Percentiles rank a stretch among this genome's conserved stretches.
phyloP scores from a whole-genome alignment of 2,113 vertebrate species.

The Psilopsiagon aurifrons region DNA sequence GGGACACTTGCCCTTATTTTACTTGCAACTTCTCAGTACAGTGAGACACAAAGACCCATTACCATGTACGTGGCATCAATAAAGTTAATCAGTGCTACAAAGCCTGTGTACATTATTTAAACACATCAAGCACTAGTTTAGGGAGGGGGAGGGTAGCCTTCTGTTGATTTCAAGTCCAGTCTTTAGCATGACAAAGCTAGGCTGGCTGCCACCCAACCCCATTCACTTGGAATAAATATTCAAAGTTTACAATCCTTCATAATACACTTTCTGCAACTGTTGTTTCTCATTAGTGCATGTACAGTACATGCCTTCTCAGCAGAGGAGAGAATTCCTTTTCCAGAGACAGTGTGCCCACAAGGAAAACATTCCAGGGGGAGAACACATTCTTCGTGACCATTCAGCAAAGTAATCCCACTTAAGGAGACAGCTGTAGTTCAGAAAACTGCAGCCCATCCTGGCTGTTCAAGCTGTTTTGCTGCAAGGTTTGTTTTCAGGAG shows the following conservation, averaged over 20 bases:
- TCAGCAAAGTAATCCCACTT: constrained; percentile 57
- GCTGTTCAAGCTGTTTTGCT: constrained; percentile 56
- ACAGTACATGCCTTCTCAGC: constrained; percentile 46
- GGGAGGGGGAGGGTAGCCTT: constrained; percentile 27
- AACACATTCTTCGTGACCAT: constrained; percentile 71
- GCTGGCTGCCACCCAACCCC: constrained; percentile 15
- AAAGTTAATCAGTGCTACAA: constrained; percentile 17
- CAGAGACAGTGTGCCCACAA: constrained; percentile 49
- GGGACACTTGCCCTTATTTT: neutral
- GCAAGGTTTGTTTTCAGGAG: constrained; percentile 48
- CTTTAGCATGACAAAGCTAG: constrained; percentile 44
- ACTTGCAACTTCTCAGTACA: neutral
- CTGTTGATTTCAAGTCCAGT: constrained; percentile 36
- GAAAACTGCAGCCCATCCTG: constrained; percentile 51
- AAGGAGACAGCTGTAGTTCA: constrained; percentile 55
- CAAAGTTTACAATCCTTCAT: constrained; percentile 41
- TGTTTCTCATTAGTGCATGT: constrained; percentile 39
- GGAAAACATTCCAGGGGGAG: constrained; percentile 67
- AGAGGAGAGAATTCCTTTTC: constrained; percentile 52
- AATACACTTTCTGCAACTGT: constrained; percentile 46
- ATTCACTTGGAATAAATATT: constrained; percentile 45
- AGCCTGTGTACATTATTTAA: constrained; percentile 2
- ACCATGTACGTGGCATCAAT: neutral
- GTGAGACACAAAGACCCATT: neutral
- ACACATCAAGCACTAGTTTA: constrained; percentile 7